phyloP scores from a whole-genome alignment of 2,888 invertebrate genomes.

The Gandaritis pyraliata region DNA sequence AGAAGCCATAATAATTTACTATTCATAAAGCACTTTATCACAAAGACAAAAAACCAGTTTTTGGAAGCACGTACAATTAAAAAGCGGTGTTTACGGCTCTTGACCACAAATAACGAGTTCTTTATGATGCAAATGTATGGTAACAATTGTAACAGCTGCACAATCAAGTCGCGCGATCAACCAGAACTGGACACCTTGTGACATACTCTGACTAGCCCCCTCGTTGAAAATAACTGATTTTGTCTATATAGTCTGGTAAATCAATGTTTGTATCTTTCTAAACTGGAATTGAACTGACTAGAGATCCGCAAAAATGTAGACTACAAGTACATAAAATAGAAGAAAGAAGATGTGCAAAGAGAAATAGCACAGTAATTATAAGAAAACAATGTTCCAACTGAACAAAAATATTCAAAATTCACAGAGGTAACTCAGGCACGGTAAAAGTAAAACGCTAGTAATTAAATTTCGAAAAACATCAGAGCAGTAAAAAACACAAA shows the following conservation, averaged over 20 bases:
- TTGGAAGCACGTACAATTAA: conserved; percentile 22
- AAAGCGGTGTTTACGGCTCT: conserved; percentile 27
- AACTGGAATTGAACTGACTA: background rate
- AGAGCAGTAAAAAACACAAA: conserved; percentile 32
- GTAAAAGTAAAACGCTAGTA: background rate
- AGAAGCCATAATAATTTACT: conserved; percentile 2
- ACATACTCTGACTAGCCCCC: background rate
- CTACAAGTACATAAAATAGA: no score
- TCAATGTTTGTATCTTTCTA: background rate
- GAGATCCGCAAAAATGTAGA: no score
- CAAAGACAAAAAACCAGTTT: conserved; percentile 3
- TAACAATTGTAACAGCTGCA: conserved; percentile 37
- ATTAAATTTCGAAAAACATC: conserved; percentile 22
- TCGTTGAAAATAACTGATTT: background rate
- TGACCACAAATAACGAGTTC: conserved; percentile 32
- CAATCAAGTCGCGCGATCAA: conserved; percentile 39
- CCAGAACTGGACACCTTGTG: conserved; percentile 38
- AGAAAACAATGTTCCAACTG: no score
- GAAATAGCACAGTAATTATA: no score
- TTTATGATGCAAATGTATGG: conserved; percentile 35
- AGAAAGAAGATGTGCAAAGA: no score
- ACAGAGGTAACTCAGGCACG: no score
- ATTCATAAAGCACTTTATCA: conserved; percentile 1
- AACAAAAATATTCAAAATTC: no score
- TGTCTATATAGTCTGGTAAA: background rate